Evolutionary conservation across 2,888 invertebrate species (phyloP).

Genomic region (Odontomyia ornata): DNA sequence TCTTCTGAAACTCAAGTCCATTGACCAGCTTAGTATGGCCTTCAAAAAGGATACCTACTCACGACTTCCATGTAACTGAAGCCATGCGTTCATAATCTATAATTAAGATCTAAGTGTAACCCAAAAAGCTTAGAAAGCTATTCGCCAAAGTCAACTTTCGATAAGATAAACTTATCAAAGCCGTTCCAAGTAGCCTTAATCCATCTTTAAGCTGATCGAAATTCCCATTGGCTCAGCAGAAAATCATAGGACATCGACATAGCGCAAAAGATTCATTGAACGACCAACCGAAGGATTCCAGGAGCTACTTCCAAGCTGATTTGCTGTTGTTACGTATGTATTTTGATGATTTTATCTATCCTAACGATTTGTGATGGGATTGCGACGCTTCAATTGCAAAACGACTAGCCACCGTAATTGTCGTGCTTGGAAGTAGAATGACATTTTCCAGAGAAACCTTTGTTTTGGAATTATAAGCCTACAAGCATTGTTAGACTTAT

Average conservation of each 20-base stretch:
- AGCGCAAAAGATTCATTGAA: too few species aligned
- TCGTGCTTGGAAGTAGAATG: too few species aligned
- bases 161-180: slow-evolving; percentile 27
- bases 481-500: too few species aligned
- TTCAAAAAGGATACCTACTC: not conserved
- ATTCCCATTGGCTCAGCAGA: not conserved
- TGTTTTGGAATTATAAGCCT: too few species aligned
- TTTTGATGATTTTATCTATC: too few species aligned
- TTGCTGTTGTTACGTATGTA: not conserved
- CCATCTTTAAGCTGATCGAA: slow-evolving; percentile 35
- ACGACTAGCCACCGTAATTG: too few species aligned
- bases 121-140: not conserved
- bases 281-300: slow-evolving; percentile 13
- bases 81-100: slow-evolving; percentile 15
- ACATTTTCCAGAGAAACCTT: too few species aligned
- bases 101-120: slow-evolving; percentile 26
- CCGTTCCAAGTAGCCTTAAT: slow-evolving; percentile 34
- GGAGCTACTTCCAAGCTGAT: not conserved
- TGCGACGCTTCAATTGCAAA: too few species aligned
- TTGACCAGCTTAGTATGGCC: not conserved
- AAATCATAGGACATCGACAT: not conserved
- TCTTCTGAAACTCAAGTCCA: not conserved
- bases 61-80: not conserved
- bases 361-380: too few species aligned
- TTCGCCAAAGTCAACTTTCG: not conserved